A percentile compares a stretch with the other conserved stretches of the same genome.
These are phyloP conservation scores for Ceryle rudis DNA, from an alignment of 2,797 vertebrate genomes.

Conservation along the genomic window DNA sequence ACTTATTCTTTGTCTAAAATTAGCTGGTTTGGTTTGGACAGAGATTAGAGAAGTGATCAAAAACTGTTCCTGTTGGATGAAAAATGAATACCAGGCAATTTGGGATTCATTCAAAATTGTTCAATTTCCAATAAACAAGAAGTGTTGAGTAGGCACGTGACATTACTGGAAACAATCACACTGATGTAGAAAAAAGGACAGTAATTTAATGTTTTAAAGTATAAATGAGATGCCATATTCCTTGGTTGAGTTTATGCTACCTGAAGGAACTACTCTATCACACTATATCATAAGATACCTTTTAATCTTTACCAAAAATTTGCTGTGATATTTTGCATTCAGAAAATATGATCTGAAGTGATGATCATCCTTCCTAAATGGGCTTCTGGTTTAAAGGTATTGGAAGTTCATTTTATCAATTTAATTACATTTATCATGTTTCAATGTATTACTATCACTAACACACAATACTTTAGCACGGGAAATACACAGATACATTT, in stretches of 20 bases:
- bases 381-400: not conserved
- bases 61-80: not conserved
- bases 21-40: conserved; percentile 1
- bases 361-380: not conserved
- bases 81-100: not conserved
- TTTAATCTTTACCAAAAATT: conserved; percentile 7
- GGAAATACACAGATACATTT: not conserved
- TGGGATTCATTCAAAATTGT: not conserved
- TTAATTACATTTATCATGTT: not conserved
- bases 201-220: conserved; percentile 23
- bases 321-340: not conserved
- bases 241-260: not conserved
- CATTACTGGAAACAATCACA: conserved; percentile 29
- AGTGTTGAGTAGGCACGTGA: not conserved
- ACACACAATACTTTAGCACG: not conserved
- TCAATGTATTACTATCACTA: not conserved
- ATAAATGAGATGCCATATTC: conserved; percentile 21
- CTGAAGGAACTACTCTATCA: not conserved
- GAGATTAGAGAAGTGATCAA: conserved; percentile 10
- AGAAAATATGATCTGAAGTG: not conserved
- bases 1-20: not conserved
- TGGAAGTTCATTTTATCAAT: not conserved
- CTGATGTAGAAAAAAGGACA: conserved; percentile 1
- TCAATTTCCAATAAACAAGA: conserved; percentile 8
- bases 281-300: not conserved